These are phyloP conservation scores for Aspidiotus rigidus DNA, from an alignment of 2,888 invertebrate genomes.

Conservation along the genomic window DNA sequence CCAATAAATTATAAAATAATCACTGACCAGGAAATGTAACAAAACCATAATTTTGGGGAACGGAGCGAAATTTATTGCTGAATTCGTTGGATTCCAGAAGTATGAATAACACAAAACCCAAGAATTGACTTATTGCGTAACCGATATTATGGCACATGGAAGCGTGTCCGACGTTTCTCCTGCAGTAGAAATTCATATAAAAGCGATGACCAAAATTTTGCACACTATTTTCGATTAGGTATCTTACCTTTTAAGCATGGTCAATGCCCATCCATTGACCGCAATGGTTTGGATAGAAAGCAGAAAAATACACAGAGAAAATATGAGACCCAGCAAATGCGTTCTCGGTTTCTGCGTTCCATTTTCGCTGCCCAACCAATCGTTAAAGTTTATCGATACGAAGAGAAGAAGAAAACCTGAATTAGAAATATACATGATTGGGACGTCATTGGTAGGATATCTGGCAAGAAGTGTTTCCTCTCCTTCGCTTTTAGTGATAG, in stretches of 20 bases:
- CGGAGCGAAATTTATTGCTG: constrained; percentile 67
- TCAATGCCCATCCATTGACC: constrained; percentile 98
- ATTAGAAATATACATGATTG: no score
- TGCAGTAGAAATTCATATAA: constrained; percentile 41
- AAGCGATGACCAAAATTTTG: no score
- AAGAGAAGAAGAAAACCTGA: constrained; percentile 57
- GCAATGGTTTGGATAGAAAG: constrained; percentile 99
- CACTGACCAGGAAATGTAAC: not conserved
- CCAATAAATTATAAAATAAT: no score
- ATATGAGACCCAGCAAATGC: constrained; percentile 63
- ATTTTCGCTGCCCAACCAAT: constrained; percentile 56
- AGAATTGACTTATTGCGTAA: constrained; percentile 92
- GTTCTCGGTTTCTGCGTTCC: constrained; percentile 32
- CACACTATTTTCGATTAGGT: not conserved
- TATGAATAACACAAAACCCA: constrained; percentile 92
- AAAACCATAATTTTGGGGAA: not conserved
- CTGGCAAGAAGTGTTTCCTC: no score
- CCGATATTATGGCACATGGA: constrained; percentile 98
- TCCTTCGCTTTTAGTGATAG: no score
- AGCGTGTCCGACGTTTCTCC: constrained; percentile 91
- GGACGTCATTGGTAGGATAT: no score
- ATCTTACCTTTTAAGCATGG: constrained; percentile 81
- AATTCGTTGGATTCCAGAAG: constrained; percentile 92
- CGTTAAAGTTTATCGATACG: constrained; percentile 63
- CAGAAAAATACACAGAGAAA: constrained; percentile 86